Conservation (phyloP, 2,113 vertebrate genomes). For the Nyctibius bracteatus region DNA sequence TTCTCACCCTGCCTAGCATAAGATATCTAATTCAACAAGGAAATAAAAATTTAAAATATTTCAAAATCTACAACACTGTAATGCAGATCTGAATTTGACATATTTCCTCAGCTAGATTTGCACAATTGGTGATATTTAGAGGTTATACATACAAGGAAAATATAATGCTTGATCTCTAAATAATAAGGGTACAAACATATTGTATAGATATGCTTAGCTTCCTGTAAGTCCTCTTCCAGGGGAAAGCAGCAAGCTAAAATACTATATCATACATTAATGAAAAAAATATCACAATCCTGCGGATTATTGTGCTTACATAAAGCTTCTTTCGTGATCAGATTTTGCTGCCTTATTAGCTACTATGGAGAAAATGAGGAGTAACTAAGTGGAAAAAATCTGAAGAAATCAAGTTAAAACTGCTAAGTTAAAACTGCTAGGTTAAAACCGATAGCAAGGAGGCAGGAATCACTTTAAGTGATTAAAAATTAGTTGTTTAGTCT, state of each 20-base stretch:
- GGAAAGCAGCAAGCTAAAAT: neutral
- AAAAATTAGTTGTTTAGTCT: neutral
- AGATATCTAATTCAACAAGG: neutral
- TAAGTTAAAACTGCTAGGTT: neutral
- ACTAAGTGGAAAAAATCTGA: neutral
- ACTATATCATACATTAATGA: neutral
- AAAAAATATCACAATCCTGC: neutral
- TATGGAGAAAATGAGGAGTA: neutral
- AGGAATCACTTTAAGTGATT: neutral
- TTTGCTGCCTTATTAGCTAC: neutral
- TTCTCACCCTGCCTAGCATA: neutral
- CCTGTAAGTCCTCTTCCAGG: neutral
- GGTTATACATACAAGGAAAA: neutral
- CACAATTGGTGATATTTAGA: fast-evolving
- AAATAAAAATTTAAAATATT: neutral
- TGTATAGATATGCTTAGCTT: neutral
- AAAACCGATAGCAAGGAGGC: neutral
- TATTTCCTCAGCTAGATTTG: neutral
- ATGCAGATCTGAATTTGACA: neutral
- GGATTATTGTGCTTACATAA: neutral
- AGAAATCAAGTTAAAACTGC: neutral
- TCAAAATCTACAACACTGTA: neutral
- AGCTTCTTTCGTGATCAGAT: neutral
- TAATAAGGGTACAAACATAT: neutral
- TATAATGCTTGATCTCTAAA: fast-evolving